Percentiles rank a stretch among this genome's conserved stretches.
phyloP scores from a whole-genome alignment of 2,888 invertebrate genomes.

The Drosophila borealis region DNA sequence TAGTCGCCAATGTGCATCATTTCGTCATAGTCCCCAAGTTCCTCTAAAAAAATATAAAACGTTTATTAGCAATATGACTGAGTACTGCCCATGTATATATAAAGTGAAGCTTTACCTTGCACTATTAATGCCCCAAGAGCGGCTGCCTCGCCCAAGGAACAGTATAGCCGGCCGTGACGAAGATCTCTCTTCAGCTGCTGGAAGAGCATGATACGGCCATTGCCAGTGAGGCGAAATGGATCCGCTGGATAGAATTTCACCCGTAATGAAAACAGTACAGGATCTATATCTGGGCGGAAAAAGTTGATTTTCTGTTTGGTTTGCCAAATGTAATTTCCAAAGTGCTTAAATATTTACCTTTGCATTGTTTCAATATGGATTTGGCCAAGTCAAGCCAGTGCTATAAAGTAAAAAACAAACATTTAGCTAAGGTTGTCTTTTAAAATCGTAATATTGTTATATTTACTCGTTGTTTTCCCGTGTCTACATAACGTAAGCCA shows the following conservation, averaged over 20 bases:
- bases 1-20: conserved; percentile 95
- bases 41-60: conserved; percentile 88
- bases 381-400: conserved; percentile 97
- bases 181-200: conserved; percentile 98
- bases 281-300: conserved; percentile 90
- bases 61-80: neutral
- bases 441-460: neutral
- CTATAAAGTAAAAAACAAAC: conserved; percentile 86
- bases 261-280: conserved; percentile 97
- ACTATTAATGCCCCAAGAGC: conserved; percentile 96
- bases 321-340: neutral
- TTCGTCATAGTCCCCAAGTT: conserved; percentile 97
- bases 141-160: conserved; percentile 94
- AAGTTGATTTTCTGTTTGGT: neutral
- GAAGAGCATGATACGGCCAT: conserved; percentile 97
- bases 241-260: conserved; percentile 99
- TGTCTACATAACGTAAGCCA: conserved; percentile 96
- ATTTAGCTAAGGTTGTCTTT: neutral
- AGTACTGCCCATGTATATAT: neutral
- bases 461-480: conserved; percentile 93
- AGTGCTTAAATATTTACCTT: conserved; percentile 87
- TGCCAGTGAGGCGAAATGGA: conserved; percentile 95
- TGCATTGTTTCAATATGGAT: conserved; percentile 95
- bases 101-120: conserved; percentile 88
- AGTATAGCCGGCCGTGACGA: conserved; percentile 96